Evolutionary conservation across 1,140 invertebrate species (phyloP), one percentile per base, ranked within the genome.

Genomic region (Aphaenogaster rudis): DNA sequence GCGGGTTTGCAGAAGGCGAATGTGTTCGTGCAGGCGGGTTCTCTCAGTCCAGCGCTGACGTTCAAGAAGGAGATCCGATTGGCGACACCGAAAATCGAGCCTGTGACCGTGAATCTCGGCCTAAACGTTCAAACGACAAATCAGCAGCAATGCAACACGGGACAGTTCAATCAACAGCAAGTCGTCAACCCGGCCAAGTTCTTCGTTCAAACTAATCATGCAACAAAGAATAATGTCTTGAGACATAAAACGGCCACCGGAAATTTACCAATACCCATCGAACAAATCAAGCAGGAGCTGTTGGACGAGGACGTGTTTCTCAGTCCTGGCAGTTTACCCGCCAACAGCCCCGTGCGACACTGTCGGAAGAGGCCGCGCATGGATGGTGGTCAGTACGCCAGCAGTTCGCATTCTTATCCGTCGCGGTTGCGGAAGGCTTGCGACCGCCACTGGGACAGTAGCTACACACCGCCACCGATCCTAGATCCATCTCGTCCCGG

Each of bases 401-500:
- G 91, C 93, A 96, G 94, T 92, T 96, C 94, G 86, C 95, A 90
- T 93, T 91, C 96, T 93, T 90, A 95, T 95, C 97, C 97, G 15
- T 97, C 96, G 17, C 95, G 96, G 86, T 88, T 97, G 72, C 95
- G 96, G 63, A 96, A 96, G 57, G 96, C 96, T 6, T 96, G 96
- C 21, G 95, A 96, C 57, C 96, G 97, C 21, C 96, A 96, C 13
- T 96, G 96, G 89, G 95, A 96, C 42, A 96, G 97, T 9, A 97
- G 97, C 67, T 99, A 98, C 93, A 99, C 98, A 0, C 98, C 99
- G 2, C 98, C 98, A 48, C 99, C 99, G 0, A 98, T 99, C 91
- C 95, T 99, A 15, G 98, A 98, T 93, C 99, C 99, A 0, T 97
- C 98, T 66, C 96, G 99, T 89, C 97, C 97, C 91, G 98, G 98